These are phyloP conservation scores for Galleria mellonella DNA, from an alignment of 1,140 invertebrate genomes.

Conservation along the genomic window DNA sequence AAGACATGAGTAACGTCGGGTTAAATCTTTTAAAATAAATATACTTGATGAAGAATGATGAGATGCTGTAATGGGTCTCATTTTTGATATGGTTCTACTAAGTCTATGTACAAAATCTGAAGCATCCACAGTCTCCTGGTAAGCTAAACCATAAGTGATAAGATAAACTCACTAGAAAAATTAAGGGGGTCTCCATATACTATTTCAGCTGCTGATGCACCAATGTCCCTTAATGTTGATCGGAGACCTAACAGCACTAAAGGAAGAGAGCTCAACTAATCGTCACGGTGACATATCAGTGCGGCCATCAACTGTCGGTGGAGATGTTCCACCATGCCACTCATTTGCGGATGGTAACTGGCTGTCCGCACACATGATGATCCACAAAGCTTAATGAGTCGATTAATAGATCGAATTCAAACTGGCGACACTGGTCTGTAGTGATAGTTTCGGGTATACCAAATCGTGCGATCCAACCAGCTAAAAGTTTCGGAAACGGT, in stretches of 20 bases:
- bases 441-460: conserved; percentile 45
- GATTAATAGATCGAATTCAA: too few species aligned
- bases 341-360: conserved; percentile 31
- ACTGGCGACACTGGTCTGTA: conserved; percentile 57
- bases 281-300: conserved; percentile 27
- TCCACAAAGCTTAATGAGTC: too few species aligned
- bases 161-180: conserved; percentile 43
- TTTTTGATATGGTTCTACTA: too few species aligned
- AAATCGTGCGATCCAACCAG: conserved; percentile 46
- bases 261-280: conserved; percentile 48
- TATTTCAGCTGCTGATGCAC: conserved; percentile 27
- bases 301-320: conserved; percentile 53
- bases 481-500: conserved; percentile 5
- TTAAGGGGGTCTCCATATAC: conserved; percentile 16
- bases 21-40: too few species aligned
- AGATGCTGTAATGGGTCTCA: too few species aligned
- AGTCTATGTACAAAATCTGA: too few species aligned
- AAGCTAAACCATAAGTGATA: conserved; percentile 9
- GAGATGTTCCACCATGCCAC: conserved; percentile 57
- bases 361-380: conserved; percentile 20
- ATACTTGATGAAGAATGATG: too few species aligned
- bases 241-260: conserved; percentile 53
- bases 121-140: too few species aligned
- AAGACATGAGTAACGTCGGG: too few species aligned
- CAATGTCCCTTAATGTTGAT: conserved; percentile 31